These are phyloP conservation scores for Morpho deidamia DNA, from an alignment of 2,888 invertebrate genomes.

Conservation along the genomic window DNA sequence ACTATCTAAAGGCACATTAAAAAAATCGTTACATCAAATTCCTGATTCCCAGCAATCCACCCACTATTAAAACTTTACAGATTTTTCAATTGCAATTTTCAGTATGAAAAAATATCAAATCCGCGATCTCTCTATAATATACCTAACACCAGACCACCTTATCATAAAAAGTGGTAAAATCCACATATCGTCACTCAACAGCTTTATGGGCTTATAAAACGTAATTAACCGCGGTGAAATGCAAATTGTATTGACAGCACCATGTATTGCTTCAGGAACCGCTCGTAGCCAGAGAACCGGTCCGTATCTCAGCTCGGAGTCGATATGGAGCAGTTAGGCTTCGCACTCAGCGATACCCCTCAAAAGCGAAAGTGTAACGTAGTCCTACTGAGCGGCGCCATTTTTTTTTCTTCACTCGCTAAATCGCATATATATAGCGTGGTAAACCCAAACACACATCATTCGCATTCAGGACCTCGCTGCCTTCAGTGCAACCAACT, in stretches of 20 bases:
- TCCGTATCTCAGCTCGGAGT: constrained; percentile 25
- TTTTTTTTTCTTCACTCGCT: constrained; percentile 72
- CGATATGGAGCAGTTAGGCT: constrained; percentile 63
- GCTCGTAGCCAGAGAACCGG: constrained; percentile 30
- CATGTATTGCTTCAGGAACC: constrained; percentile 28
- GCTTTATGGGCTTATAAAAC: too few relatives aligned
- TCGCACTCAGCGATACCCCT: constrained; percentile 52
- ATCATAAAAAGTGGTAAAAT: background rate
- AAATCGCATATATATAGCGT: constrained; percentile 73
- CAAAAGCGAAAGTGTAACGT: constrained; percentile 76
- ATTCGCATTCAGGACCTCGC: constrained; percentile 76
- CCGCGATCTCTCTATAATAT: too few relatives aligned
- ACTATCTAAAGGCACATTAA: too few relatives aligned
- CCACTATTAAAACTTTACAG: too few relatives aligned
- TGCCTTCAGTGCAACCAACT: constrained; percentile 76
- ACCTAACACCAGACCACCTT: background rate
- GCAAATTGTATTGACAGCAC: background rate
- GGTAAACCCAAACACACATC: constrained; percentile 65
- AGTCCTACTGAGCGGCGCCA: constrained; percentile 64
- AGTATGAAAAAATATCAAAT: too few relatives aligned
- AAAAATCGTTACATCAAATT: too few relatives aligned
- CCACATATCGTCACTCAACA: too few relatives aligned
- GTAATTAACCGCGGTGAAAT: background rate
- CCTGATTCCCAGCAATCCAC: too few relatives aligned
- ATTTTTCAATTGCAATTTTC: too few relatives aligned